Percentiles rank a stretch among this genome's conserved stretches.
phyloP scores from a whole-genome alignment of 1,140 invertebrate species.

The Musca domestica region DNA sequence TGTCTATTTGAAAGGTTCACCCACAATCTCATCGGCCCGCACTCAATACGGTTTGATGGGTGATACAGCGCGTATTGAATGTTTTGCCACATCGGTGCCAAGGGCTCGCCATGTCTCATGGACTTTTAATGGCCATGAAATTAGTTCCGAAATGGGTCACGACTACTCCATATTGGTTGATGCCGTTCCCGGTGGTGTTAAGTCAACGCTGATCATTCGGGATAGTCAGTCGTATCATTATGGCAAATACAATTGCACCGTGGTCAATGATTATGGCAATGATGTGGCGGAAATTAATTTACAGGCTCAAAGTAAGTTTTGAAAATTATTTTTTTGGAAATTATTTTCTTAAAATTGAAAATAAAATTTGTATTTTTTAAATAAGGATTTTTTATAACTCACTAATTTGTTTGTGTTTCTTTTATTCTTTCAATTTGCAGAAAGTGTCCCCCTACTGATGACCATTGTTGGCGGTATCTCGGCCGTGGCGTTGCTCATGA shows the following conservation, averaged over 20 bases:
- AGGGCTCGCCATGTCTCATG: slow-evolving; percentile 79
- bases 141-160: slow-evolving; percentile 64
- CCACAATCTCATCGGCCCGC: slow-evolving; percentile 73
- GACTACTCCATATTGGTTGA: slow-evolving; percentile 68
- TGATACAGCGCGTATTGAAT: slow-evolving; percentile 81
- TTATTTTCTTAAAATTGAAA: neutral
- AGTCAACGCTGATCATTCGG: slow-evolving; percentile 79
- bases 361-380: neutral
- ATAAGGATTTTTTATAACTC: neutral
- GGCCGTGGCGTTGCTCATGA: slow-evolving; percentile 39
- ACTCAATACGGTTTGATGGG: slow-evolving; percentile 77
- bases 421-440: slow-evolving; percentile 29
- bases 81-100: slow-evolving; percentile 83
- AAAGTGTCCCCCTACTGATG: slow-evolving; percentile 44
- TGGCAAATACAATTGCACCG: slow-evolving; percentile 91
- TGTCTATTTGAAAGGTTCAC: slow-evolving; percentile 82
- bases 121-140: slow-evolving; percentile 80
- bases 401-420: neutral
- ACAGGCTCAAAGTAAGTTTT: slow-evolving; percentile 79
- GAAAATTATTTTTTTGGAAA: neutral
- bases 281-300: slow-evolving; percentile 82
- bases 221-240: slow-evolving; percentile 83
- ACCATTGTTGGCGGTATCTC: slow-evolving; percentile 46
- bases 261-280: slow-evolving; percentile 85
- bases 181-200: slow-evolving; percentile 63